Percentiles rank a stretch among this genome's conserved stretches.
These are phyloP conservation scores for Brachionus rubens DNA, from an alignment of 1,140 invertebrate genomes.

Conservation along the genomic window DNA sequence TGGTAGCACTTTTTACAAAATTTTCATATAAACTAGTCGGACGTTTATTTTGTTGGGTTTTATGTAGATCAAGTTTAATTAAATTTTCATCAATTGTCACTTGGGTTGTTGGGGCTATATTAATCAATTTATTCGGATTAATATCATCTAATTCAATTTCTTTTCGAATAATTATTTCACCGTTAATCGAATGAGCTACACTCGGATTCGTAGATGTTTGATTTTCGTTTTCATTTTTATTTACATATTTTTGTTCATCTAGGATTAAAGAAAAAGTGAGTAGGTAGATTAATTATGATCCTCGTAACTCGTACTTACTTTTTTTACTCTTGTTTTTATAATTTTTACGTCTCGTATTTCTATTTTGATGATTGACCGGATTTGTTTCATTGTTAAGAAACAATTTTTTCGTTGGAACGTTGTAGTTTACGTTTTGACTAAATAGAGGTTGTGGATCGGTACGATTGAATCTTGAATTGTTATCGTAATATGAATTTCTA, in stretches of 20 bases:
- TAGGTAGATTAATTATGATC: too few relatives aligned
- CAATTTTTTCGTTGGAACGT: constrained; percentile 27
- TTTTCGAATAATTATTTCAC: not conserved
- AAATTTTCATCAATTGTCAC: constrained; percentile 5
- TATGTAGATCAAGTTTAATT: constrained; percentile 7
- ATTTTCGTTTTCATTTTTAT: not conserved
- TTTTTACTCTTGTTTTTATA: too few relatives aligned
- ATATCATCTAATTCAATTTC: not conserved
- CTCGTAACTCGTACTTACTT: too few relatives aligned
- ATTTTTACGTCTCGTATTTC: not conserved
- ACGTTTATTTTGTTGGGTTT: not conserved
- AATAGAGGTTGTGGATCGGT: constrained; percentile 7
- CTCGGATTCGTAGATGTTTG: too few relatives aligned
- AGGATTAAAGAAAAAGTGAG: not conserved
- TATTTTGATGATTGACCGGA: constrained; percentile 4
- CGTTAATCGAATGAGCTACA: too few relatives aligned
- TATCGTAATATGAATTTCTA: constrained; percentile 18
- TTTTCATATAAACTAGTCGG: constrained; percentile 20
- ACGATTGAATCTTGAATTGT: not conserved
- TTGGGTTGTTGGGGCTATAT: not conserved
- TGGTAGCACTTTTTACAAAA: constrained; percentile 17
- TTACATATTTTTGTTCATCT: not conserved
- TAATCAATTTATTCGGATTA: not conserved
- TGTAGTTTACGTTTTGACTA: constrained; percentile 33
- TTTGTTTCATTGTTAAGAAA: constrained; percentile 18